Evolutionary conservation across 1,140 invertebrate species (phyloP).

Genomic region (Lanistes nyassanus): DNA sequence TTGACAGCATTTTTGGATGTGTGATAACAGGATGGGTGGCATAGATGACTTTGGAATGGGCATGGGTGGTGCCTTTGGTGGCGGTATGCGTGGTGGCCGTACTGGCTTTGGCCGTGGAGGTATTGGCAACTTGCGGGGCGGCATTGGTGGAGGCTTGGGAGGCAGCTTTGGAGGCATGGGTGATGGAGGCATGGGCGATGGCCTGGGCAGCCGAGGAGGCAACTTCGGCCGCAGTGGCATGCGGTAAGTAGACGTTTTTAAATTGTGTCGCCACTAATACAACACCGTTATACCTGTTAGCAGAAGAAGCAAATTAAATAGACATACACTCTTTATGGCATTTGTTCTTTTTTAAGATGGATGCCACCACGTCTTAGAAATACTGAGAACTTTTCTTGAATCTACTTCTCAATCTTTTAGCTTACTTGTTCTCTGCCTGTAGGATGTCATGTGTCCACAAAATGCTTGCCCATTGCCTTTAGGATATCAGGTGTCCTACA

Average conservation of each 20-base stretch:
- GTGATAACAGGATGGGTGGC: conserved; percentile 13
- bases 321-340: no score
- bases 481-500: no score
- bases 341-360: no score
- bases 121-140: conserved; percentile 61
- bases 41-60: conserved; percentile 36
- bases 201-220: conserved; percentile 42
- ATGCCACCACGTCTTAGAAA: no score
- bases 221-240: conserved; percentile 29
- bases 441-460: no score
- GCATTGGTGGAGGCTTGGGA: conserved; percentile 62
- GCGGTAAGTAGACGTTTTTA: conserved; percentile 25
- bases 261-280: neutral
- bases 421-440: no score
- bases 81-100: conserved; percentile 44
- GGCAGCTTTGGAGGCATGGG: conserved; percentile 61
- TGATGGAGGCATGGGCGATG: conserved; percentile 52
- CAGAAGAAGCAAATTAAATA: neutral
- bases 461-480: no score
- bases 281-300: neutral
- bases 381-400: no score
- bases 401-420: no score
- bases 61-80: conserved; percentile 32
- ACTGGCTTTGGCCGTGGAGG: conserved; percentile 64
- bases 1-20: no score